These are phyloP conservation scores for Metaphire vulgaris DNA, from an alignment of 1,140 invertebrate species.

Conservation along the genomic window DNA sequence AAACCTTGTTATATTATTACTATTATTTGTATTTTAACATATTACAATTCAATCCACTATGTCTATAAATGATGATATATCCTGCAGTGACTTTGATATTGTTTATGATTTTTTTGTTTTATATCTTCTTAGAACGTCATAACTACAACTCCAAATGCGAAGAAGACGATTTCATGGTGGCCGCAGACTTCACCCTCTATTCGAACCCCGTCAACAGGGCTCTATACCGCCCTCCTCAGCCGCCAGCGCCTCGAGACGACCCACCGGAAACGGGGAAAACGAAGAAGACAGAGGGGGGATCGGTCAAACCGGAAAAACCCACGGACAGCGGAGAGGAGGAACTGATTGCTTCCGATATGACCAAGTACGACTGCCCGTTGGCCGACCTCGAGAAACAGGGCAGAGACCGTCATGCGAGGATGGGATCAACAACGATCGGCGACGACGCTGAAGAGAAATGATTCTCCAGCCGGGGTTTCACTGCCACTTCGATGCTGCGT, in stretches of 20 bases:
- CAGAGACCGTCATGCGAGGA: neutral
- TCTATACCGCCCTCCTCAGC: neutral
- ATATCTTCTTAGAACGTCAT: neutral
- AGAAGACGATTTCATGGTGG: neutral
- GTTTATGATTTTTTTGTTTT: no score
- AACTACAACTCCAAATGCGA: neutral
- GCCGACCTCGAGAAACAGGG: neutral
- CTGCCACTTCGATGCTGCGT: no score
- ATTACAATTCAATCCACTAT: no score
- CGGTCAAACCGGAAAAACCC: no score
- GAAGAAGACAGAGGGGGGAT: no score
- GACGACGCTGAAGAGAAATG: no score
- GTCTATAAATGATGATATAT: no score
- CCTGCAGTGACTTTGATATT: no score
- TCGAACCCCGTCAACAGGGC: neutral
- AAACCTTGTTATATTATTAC: no score
- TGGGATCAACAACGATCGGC: no score
- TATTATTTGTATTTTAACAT: no score
- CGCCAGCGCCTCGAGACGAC: neutral
- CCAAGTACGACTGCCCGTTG: neutral
- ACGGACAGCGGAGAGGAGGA: neutral
- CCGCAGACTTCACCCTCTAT: neutral
- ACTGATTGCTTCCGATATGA: neutral
- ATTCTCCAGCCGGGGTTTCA: no score
- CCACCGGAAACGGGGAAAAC: neutral